Base-by-base conservation (phyloP, 2,113 vertebrate species). In the Rhabdornis inornatus region DNA sequence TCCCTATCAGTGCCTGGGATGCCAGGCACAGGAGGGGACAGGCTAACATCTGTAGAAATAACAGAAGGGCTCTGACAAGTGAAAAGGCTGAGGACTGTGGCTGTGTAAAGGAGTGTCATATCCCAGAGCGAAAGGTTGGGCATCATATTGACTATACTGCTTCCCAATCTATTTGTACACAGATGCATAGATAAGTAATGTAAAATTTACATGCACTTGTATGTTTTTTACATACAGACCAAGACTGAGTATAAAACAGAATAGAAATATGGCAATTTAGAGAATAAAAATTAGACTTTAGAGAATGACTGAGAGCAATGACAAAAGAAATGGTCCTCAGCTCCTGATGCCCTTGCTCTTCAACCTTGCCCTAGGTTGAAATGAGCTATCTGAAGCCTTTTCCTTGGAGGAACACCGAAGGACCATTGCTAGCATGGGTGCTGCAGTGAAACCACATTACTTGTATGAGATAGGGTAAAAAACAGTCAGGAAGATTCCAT, bases 101-200 rank as follows among this genome's bases (percentile, higher is more conserved):
- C 21, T 57, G 6, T 1, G 0, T 64, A 76, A 76, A 85, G 37
- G 13, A 15, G 2, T 21, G 28, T 22, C 2, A 1, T 9, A 11
- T 49, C 33, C 27, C 28, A 21, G 40, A 52, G 19, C 25, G 27
- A 64, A 71, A 76, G 13, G 33, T 0, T 76, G 66, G 53, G 24
- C 66, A 49, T 47, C 19, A 2, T 39, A 14, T 3, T 47, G n/a
- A 19, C 39, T 27, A 24, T 79, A 1, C 53, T 76, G 35, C 35
- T 63, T 64, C 65, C 56, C 33, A 52, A 1, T 11, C 6, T 55
- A 75, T 42, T 69, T 1, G 2, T 20, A 74, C 7, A 49, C 13
- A 9, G n/a, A 24, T 5, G 5, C 4, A 4, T 28, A 10, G 28
- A 8, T 14, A 27, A 76, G 11, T 50, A 55, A 52, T 7, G 35